These are phyloP conservation scores for Blomia tropicalis DNA, from an alignment of 2,888 invertebrate genomes.

Conservation along the genomic window DNA sequence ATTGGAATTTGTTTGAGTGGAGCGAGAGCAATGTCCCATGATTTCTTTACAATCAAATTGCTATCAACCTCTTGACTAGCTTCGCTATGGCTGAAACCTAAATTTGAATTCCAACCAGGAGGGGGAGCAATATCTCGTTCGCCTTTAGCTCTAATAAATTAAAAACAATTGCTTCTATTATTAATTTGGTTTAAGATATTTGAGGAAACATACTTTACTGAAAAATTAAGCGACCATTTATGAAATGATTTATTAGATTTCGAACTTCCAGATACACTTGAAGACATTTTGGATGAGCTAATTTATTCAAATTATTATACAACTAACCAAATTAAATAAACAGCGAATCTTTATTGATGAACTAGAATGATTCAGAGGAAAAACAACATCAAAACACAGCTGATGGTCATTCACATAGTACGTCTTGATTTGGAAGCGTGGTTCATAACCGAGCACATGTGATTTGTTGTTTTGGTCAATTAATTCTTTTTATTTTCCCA, in stretches of 20 bases:
- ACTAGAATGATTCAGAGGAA: too few relatives aligned
- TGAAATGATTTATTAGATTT: conserved; percentile 26
- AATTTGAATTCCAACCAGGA: conserved; percentile 63
- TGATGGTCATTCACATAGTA: too few relatives aligned
- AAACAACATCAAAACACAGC: too few relatives aligned
- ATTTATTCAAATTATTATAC: too few relatives aligned
- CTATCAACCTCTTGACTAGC: conserved; percentile 61
- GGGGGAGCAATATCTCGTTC: conserved; percentile 52
- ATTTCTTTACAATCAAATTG: conserved; percentile 73
- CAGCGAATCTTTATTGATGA: too few relatives aligned
- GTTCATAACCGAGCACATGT: too few relatives aligned
- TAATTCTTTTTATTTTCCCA: too few relatives aligned
- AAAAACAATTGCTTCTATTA: not conserved
- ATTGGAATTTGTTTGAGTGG: conserved; percentile 85
- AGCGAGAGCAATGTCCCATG: conserved; percentile 89
- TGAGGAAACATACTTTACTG: conserved; percentile 26
- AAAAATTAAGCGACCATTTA: conserved; percentile 30
- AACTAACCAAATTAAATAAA: too few relatives aligned
- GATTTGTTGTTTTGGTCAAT: too few relatives aligned
- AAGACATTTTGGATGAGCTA: conserved; percentile 15
- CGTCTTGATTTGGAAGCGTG: too few relatives aligned
- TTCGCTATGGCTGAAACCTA: conserved; percentile 55
- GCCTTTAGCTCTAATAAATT: conserved; percentile 14
- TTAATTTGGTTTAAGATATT: not conserved
- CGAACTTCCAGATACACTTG: not conserved